These are phyloP conservation scores for Drymonia ruficornis DNA, from an alignment of 2,888 invertebrate species.

Conservation along the genomic window DNA sequence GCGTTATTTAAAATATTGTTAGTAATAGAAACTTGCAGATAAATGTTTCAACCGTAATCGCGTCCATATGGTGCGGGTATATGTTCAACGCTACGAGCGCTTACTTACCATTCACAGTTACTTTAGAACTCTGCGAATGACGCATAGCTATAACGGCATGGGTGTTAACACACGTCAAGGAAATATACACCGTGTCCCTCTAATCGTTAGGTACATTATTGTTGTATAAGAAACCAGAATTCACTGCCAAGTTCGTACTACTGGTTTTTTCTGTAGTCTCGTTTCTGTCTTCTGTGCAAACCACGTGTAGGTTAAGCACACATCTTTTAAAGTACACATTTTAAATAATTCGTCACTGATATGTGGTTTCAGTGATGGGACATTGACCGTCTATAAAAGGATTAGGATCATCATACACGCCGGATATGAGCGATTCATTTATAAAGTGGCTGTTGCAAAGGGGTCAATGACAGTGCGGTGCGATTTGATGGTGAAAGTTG, in stretches of 20 bases:
- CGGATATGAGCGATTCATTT: conserved; percentile 74
- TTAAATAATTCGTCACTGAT: conserved; percentile 29
- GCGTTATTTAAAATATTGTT: conserved; percentile 1
- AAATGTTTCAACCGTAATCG: conserved; percentile 51
- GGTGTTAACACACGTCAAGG: conserved; percentile 21
- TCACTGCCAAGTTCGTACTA: conserved; percentile 80
- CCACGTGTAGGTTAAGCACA: conserved; percentile 67
- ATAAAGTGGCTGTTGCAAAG: conserved; percentile 50
- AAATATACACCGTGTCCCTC: conserved; percentile 36
- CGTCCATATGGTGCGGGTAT: conserved; percentile 48
- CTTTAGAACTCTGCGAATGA: conserved; percentile 54
- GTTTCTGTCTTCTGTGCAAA: conserved; percentile 50
- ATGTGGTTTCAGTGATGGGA: conserved; percentile 37
- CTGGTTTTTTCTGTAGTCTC: conserved; percentile 74
- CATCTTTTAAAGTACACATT: conserved; percentile 38
- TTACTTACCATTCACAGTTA: conserved; percentile 69
- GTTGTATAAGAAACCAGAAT: conserved; percentile 42
- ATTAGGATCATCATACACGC: conserved; percentile 49
- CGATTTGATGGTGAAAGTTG: conserved; percentile 31
- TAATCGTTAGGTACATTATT: conserved; percentile 27
- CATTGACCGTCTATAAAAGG: conserved; percentile 48
- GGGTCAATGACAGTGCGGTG: conserved; percentile 68
- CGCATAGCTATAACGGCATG: conserved; percentile 56
- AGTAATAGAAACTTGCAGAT: neutral
- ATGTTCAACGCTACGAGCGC: conserved; percentile 57